phyloP scores from a whole-genome alignment of 2,797 vertebrate species.

The Bovichtus diacanthus region DNA sequence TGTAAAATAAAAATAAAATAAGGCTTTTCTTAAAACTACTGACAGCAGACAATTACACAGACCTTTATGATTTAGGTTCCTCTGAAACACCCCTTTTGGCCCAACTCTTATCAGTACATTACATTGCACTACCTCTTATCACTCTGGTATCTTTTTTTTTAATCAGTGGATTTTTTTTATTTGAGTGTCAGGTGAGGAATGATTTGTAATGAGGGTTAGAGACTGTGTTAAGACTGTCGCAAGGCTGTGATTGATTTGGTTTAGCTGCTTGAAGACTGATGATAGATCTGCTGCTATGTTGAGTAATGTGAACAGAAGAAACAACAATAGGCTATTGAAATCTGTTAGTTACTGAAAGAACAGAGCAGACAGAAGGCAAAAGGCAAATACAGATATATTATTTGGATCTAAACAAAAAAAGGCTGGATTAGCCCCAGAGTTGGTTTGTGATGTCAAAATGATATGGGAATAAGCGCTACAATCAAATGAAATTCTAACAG shows the following conservation, averaged over 20 bases:
- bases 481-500: background rate
- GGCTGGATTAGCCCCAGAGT: background rate
- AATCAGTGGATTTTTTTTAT: no score
- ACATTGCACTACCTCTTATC: no score
- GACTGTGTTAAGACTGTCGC: background rate
- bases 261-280: background rate
- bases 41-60: no score
- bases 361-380: background rate
- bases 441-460: background rate
- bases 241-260: background rate
- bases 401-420: background rate
- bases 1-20: no score
- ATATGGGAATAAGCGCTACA: background rate
- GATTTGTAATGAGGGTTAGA: background rate
- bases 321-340: background rate
- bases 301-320: background rate
- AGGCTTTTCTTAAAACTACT: no score
- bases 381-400: background rate
- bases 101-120: no score
- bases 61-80: no score
- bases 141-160: no score
- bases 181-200: no score
- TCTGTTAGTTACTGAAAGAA: constrained; percentile 15
- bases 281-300: background rate
- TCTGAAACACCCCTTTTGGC: no score